A percentile compares a stretch with the other conserved stretches of the same genome.
phyloP scores from a whole-genome alignment of 2,113 vertebrate genomes.

The Marmota monax region DNA sequence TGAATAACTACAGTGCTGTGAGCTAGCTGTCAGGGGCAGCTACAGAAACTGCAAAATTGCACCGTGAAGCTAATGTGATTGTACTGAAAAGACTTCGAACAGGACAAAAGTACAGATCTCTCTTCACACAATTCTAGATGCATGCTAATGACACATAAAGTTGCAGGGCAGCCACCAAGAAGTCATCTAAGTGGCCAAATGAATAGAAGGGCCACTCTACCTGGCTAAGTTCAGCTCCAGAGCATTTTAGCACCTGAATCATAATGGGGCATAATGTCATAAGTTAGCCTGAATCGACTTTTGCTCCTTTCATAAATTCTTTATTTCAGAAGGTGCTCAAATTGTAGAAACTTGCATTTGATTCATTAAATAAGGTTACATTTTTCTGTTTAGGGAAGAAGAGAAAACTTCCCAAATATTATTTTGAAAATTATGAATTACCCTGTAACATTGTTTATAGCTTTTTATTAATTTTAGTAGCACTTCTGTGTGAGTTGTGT shows the following conservation, averaged over 20 bases:
- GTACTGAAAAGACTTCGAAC: slow-evolving; percentile 34
- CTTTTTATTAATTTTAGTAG: background rate
- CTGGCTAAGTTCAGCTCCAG: background rate
- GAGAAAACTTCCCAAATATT: background rate
- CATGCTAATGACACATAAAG: background rate
- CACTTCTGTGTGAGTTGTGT: background rate
- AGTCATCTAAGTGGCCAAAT: background rate
- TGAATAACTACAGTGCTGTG: slow-evolving; percentile 35
- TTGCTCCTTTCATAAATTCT: background rate
- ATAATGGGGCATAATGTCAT: background rate
- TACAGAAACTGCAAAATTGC: slow-evolving; percentile 6
- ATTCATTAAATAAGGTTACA: background rate
- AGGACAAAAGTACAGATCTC: background rate
- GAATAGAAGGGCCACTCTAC: background rate
- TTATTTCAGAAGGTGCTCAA: background rate
- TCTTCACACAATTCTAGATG: slow-evolving; percentile 2
- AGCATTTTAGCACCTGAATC: slow-evolving; percentile 2
- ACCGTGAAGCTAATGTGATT: background rate
- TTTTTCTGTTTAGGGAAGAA: slow-evolving; percentile 1
- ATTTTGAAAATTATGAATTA: background rate
- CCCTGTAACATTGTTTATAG: background rate
- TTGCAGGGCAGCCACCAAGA: background rate
- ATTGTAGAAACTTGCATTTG: background rate
- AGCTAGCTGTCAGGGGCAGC: background rate
- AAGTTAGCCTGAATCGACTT: background rate